Conservation (phyloP, 2,888 invertebrate genomes). For the Danaus chrysippus region DNA sequence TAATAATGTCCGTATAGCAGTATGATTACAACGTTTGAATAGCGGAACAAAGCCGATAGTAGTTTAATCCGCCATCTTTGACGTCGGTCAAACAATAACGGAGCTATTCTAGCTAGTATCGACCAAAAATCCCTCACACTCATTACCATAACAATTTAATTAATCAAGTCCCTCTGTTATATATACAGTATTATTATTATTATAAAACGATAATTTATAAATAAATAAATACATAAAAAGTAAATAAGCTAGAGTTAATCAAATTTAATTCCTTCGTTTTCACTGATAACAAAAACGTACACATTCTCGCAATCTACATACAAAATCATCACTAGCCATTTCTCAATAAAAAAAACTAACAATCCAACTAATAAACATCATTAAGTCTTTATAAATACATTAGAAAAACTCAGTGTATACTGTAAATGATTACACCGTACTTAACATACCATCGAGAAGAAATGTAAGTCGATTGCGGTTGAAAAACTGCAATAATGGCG, state of each 20-base stretch:
- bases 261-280: no score
- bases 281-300: no score
- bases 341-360: no score
- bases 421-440: not conserved
- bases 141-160: slow-evolving; percentile 73
- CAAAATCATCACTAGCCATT: no score
- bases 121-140: slow-evolving; percentile 59
- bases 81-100: slow-evolving; percentile 14
- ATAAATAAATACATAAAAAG: no score
- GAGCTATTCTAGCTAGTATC: slow-evolving; percentile 38
- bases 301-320: no score
- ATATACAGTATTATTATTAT: slow-evolving; percentile 39
- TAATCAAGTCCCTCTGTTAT: slow-evolving; percentile 57
- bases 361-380: no score
- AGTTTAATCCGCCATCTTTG: slow-evolving; percentile 16
- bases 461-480: slow-evolving; percentile 20
- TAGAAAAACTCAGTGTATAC: not conserved
- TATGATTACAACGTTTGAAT: slow-evolving; percentile 2
- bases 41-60: slow-evolving; percentile 5
- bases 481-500: slow-evolving; percentile 33
- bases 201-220: no score
- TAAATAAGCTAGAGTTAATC: no score
- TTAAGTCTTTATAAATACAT: not conserved
- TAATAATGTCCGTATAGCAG: not conserved
- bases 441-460: slow-evolving; percentile 1